A percentile compares a stretch with the other conserved stretches of the same genome.
phyloP scores from a whole-genome alignment of 2,888 invertebrate species.

The Opisthograptis luteolata region DNA sequence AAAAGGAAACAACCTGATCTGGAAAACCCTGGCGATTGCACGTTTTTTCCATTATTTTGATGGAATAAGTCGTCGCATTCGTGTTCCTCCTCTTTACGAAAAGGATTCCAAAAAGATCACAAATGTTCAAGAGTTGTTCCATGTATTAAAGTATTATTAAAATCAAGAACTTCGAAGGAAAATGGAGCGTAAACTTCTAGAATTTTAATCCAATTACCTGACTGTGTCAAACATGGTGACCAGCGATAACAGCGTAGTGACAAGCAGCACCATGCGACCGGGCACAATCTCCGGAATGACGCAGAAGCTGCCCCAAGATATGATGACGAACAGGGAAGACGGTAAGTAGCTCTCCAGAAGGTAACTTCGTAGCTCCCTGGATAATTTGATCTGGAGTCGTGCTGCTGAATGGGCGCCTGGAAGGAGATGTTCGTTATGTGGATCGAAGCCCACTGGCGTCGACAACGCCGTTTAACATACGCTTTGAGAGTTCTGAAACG shows the following conservation, averaged over 20 bases:
- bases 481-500: not conserved
- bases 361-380: slow-evolving; percentile 85
- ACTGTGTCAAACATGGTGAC: slow-evolving; percentile 88
- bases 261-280: slow-evolving; percentile 86
- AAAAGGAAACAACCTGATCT: too few relatives aligned
- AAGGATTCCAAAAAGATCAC: too few relatives aligned
- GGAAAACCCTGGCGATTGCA: too few relatives aligned
- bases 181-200: not conserved
- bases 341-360: slow-evolving; percentile 86
- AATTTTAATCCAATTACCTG: slow-evolving; percentile 70
- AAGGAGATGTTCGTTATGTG: slow-evolving; percentile 31
- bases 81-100: too few relatives aligned
- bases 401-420: slow-evolving; percentile 86
- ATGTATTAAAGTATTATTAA: too few relatives aligned
- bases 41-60: too few relatives aligned
- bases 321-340: slow-evolving; percentile 86
- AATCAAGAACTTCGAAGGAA: too few relatives aligned
- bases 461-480: not conserved
- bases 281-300: slow-evolving; percentile 87
- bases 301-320: slow-evolving; percentile 88
- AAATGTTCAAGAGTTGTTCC: too few relatives aligned
- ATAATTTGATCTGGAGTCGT: slow-evolving; percentile 84
- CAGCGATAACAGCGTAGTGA: slow-evolving; percentile 85
- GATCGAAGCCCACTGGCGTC: slow-evolving; percentile 1
- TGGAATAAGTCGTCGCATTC: too few relatives aligned